Percentiles rank a stretch among this genome's conserved stretches.
phyloP scores from a whole-genome alignment of 2,888 invertebrate species.

The Thereva nobilitata region DNA sequence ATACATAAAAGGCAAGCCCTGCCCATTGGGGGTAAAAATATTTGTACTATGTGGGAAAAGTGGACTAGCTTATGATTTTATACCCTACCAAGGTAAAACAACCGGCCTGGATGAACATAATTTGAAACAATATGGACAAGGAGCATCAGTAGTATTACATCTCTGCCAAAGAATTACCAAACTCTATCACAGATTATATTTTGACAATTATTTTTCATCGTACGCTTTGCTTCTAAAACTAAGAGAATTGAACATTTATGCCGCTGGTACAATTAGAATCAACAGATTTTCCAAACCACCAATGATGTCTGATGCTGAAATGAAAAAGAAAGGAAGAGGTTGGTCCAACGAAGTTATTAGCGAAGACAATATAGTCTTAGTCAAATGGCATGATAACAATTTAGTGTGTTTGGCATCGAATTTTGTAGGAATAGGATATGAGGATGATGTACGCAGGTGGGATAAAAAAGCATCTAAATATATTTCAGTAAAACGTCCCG shows the following conservation, averaged over 20 bases:
- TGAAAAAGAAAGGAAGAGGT: slow-evolving; percentile 2
- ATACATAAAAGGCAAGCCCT: neutral
- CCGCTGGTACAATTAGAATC: neutral
- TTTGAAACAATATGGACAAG: neutral
- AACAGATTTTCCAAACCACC: neutral
- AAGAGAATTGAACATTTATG: neutral
- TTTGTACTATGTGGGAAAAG: neutral
- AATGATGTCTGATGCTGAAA: neutral
- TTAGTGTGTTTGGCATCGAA: neutral
- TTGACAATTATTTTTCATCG: neutral
- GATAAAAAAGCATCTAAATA: slow-evolving; percentile 1
- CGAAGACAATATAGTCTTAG: neutral
- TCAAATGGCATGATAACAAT: slow-evolving; percentile 2
- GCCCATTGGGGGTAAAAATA: neutral
- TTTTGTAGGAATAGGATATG: neutral
- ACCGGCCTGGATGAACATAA: neutral
- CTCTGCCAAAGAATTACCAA: neutral
- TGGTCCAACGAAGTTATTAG: neutral
- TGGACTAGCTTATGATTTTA: slow-evolving; percentile 1
- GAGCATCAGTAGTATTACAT: neutral
- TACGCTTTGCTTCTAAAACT: slow-evolving; percentile 1
- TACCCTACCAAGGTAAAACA: neutral
- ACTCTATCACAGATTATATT: neutral
- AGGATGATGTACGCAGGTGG: neutral
- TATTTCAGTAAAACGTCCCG: neutral